A percentile compares a stretch with the other conserved stretches of the same genome.
Conservation (phyloP, 2,113 vertebrate species). For the Cololabis saira region DNA sequence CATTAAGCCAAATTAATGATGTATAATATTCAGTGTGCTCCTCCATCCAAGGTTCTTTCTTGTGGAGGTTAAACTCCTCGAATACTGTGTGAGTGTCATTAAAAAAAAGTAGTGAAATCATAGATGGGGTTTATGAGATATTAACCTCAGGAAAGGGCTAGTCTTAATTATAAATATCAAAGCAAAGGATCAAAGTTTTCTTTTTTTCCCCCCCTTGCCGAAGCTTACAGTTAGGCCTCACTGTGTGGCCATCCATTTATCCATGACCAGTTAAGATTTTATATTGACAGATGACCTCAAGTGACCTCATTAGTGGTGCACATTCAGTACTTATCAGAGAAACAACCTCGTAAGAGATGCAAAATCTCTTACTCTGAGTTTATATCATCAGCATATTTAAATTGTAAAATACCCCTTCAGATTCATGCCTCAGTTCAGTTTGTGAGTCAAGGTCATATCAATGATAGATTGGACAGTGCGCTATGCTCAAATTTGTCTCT, state of each 20-base stretch:
- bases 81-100: conserved; percentile 13
- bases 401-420: conserved; percentile 47
- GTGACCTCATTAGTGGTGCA: conserved; percentile 63
- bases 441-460: conserved; percentile 79
- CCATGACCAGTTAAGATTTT: conserved; percentile 40
- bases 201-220: conserved; percentile 4
- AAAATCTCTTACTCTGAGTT: conserved; percentile 23
- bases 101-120: conserved; percentile 43
- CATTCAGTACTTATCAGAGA: conserved; percentile 40
- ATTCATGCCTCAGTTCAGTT: conserved; percentile 58
- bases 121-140: conserved; percentile 64
- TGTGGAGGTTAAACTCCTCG: conserved; percentile 61
- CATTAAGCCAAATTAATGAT: conserved; percentile 74
- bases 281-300: conserved; percentile 60
- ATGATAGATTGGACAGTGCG: conserved; percentile 68
- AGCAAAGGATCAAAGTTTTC: conserved; percentile 57
- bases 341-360: conserved; percentile 37
- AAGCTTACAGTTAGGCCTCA: conserved; percentile 3
- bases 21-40: conserved; percentile 65
- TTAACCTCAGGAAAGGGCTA: conserved; percentile 63
- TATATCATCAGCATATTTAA: conserved; percentile 45
- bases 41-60: conserved; percentile 66
- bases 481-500: conserved; percentile 71
- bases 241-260: conserved; percentile 33
- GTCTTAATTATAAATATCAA: conserved; percentile 66